Conservation (phyloP, 2,797 vertebrate species). For the Hypotaenidia okinawae region DNA sequence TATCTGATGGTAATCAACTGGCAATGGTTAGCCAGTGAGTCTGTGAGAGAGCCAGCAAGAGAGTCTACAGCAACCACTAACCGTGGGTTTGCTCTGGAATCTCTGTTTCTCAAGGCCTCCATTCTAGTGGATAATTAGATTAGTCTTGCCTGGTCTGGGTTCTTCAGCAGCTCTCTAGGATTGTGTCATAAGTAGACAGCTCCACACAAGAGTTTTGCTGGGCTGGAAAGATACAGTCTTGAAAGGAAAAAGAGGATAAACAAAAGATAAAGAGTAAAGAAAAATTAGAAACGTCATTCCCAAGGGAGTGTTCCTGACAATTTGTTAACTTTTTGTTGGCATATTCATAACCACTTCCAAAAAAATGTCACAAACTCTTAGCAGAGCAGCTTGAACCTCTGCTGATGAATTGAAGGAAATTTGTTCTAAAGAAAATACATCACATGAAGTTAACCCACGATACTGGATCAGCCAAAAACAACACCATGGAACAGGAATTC, state of each 20-base stretch:
- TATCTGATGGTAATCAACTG: rapidly evolving
- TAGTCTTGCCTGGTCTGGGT: not conserved
- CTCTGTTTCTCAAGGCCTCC: not conserved
- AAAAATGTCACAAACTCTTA: constrained; percentile 65
- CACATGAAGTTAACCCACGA: constrained; percentile 73
- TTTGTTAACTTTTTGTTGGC: constrained; percentile 42
- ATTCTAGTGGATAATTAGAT: not conserved
- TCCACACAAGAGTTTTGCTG: not conserved
- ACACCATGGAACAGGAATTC: constrained; percentile 76
- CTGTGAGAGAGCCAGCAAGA: not conserved
- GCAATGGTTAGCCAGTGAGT: not conserved
- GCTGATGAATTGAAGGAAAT: constrained; percentile 83
- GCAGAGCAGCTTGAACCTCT: constrained; percentile 69
- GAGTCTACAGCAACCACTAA: not conserved
- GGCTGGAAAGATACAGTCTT: not conserved
- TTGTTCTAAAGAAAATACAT: constrained; percentile 80
- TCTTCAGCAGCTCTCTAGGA: not conserved
- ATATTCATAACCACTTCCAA: constrained; percentile 34
- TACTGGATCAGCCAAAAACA: constrained; percentile 74
- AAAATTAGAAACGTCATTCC: constrained; percentile 52
- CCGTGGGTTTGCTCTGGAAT: not conserved
- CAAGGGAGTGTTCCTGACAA: constrained; percentile 55
- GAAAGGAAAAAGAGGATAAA: constrained; percentile 37
- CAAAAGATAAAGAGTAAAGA: constrained; percentile 48
- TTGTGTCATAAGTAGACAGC: not conserved